A percentile compares a stretch with the other conserved stretches of the same genome.
phyloP scores from a whole-genome alignment of 2,888 invertebrate species.

The Acanthococcus lagerstroemiae region DNA sequence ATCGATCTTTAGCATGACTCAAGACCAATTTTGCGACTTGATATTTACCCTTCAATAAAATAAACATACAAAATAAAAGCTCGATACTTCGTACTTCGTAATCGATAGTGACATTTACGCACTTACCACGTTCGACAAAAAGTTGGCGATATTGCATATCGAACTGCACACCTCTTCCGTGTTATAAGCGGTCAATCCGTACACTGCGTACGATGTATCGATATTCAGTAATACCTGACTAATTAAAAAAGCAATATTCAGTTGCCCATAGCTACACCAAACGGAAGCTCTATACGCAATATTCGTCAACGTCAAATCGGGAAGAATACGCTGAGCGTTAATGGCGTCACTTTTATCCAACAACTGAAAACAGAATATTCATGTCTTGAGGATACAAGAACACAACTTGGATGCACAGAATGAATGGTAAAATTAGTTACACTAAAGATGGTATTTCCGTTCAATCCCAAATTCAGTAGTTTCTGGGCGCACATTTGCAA shows the following conservation, averaged over 20 bases:
- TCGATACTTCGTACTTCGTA: too few species aligned
- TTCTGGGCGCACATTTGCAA: conserved; percentile 32
- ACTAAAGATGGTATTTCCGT: conserved; percentile 2
- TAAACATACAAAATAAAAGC: too few species aligned
- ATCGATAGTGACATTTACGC: too few species aligned
- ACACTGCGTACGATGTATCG: conserved; percentile 53
- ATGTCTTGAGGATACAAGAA: too few species aligned
- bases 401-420: not conserved
- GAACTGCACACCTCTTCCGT: conserved; percentile 61
- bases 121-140: conserved; percentile 20
- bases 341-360: conserved; percentile 74
- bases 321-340: conserved; percentile 73
- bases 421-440: not conserved
- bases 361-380: conserved; percentile 60
- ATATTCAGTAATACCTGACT: conserved; percentile 68
- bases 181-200: conserved; percentile 46
- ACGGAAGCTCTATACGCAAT: conserved; percentile 72
- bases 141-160: conserved; percentile 54
- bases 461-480: conserved; percentile 21
- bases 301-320: conserved; percentile 68
- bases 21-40: conserved; percentile 49
- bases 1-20: conserved; percentile 43
- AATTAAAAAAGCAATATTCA: conserved; percentile 66
- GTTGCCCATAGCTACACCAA: conserved; percentile 81
- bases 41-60: conserved; percentile 47